Conservation (phyloP, 1,140 invertebrate genomes). For the Papilio helenus region DNA sequence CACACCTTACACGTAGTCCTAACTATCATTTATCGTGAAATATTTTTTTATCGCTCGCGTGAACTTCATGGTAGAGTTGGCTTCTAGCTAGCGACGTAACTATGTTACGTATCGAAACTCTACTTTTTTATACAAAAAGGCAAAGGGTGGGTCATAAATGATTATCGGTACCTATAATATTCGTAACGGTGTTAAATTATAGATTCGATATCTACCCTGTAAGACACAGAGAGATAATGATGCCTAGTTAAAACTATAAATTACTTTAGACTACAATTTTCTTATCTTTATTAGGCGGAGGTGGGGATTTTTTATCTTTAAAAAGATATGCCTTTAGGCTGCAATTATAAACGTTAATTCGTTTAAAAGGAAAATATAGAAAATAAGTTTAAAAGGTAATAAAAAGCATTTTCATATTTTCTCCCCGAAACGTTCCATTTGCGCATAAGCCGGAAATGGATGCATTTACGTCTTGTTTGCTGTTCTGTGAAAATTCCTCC, state of each 20-base stretch:
- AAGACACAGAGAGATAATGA: too few species aligned
- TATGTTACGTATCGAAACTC: neutral
- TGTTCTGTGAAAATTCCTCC: constrained; percentile 11
- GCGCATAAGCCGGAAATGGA: constrained; percentile 14
- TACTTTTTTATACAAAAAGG: neutral
- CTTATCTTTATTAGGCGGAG: too few species aligned
- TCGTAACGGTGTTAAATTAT: neutral
- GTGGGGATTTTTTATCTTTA: too few species aligned
- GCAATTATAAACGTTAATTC: neutral
- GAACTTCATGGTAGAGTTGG: neutral
- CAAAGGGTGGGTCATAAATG: neutral
- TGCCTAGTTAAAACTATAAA: too few species aligned
- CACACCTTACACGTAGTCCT: neutral
- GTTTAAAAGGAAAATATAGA: neutral
- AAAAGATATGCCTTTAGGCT: too few species aligned
- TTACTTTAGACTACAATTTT: too few species aligned
- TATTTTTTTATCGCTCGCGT: neutral
- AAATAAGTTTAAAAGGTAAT: neutral
- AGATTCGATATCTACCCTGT: too few species aligned
- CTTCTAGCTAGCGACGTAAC: neutral
- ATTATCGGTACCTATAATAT: neutral
- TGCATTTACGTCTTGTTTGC: constrained; percentile 25
- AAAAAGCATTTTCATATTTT: neutral
- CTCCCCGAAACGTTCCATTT: neutral
- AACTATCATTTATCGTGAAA: neutral